Conservation (phyloP, 2,797 vertebrate species). For the Avahi laniger region DNA sequence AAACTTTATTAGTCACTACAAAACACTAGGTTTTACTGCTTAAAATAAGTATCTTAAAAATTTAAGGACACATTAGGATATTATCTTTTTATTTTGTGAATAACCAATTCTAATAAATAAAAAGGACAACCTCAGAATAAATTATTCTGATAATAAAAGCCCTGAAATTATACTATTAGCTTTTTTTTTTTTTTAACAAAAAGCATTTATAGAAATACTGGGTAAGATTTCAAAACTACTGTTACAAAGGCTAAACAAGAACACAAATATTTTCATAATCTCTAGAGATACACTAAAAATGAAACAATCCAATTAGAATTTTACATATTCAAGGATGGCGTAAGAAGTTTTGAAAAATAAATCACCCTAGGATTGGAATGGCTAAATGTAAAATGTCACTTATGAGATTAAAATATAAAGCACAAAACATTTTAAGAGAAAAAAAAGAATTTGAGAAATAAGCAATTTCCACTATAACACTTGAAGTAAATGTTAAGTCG, state of each 20-base stretch:
- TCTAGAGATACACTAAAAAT: not conserved
- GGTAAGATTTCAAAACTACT: not conserved
- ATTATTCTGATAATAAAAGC: slow-evolving; percentile 10
- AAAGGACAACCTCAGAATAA: not conserved
- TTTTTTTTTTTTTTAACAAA: not conserved
- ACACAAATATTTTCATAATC: not conserved
- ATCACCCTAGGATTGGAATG: not conserved
- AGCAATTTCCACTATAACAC: not conserved
- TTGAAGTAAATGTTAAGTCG: not conserved
- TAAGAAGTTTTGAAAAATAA: not conserved
- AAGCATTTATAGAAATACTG: slow-evolving; percentile 5
- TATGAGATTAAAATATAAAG: slow-evolving; percentile 11
- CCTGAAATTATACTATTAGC: not conserved
- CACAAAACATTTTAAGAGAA: not conserved
- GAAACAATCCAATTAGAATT: not conserved
- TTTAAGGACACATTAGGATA: not conserved
- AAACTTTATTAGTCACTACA: not conserved
- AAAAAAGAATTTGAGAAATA: not conserved
- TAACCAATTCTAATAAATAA: not conserved
- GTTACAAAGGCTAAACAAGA: slow-evolving; percentile 13
- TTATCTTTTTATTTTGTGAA: not conserved
- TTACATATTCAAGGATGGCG: not conserved
- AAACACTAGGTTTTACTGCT: not conserved
- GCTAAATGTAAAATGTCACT: not conserved
- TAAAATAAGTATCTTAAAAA: slow-evolving; percentile 1